Percentiles rank a stretch among this genome's conserved stretches.
phyloP scores from a whole-genome alignment of 2,797 vertebrate genomes.

The Sebastes kiyomatsui region DNA sequence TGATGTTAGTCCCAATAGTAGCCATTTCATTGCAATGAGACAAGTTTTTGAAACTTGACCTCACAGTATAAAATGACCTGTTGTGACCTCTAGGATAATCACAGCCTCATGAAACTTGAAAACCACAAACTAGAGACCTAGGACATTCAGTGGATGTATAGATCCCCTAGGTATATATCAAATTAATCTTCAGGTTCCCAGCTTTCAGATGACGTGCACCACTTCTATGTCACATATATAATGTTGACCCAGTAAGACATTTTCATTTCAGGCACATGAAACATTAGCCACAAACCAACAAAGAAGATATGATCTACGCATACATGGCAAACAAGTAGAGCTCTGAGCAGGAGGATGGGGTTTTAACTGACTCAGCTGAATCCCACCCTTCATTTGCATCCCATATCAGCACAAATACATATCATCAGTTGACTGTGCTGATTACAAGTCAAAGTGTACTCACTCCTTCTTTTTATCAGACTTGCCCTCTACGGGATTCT shows the following conservation, averaged over 20 bases:
- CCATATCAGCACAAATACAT: background rate
- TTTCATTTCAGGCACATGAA: background rate
- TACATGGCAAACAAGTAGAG: background rate
- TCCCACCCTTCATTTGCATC: background rate
- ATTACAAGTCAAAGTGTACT: conserved; percentile 54
- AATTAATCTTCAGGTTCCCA: no score
- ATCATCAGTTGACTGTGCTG: background rate
- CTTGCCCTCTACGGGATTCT: conserved; percentile 66
- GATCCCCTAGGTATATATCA: no score
- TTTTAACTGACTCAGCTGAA: background rate
- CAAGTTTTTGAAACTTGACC: no score
- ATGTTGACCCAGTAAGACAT: background rate
- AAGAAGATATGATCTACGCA: background rate
- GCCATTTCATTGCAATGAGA: no score
- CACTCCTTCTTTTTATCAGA: conserved; percentile 89
- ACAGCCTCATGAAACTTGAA: no score
- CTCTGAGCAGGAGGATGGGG: background rate
- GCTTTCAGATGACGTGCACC: no score
- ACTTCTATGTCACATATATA: no score
- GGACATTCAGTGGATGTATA: no score
- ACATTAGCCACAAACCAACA: background rate
- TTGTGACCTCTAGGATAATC: no score
- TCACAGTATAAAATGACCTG: no score
- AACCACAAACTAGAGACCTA: no score
- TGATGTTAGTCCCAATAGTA: no score